Percentiles rank a stretch among this genome's conserved stretches.
Conservation (phyloP, 2,797 vertebrate genomes). For the Macroramphosus scolopax region DNA sequence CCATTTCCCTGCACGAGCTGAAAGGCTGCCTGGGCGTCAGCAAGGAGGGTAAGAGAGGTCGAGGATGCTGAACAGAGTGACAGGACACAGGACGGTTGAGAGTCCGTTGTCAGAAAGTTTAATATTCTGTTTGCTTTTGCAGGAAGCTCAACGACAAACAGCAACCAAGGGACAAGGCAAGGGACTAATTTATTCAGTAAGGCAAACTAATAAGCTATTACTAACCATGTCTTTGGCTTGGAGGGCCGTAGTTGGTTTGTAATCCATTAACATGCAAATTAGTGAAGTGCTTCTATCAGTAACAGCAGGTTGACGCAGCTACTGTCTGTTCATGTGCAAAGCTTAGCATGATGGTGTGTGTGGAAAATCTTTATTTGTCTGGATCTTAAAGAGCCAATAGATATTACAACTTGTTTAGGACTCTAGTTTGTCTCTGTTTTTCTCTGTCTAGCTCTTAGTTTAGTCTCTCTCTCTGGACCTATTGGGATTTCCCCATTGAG, state of each 20-base stretch:
- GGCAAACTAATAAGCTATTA: slow-evolving; percentile 72
- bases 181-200: slow-evolving; percentile 92
- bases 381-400: no score
- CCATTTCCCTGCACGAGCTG: slow-evolving; percentile 91
- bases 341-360: neutral
- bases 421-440: slow-evolving; percentile 7
- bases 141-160: slow-evolving; percentile 83
- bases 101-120: no score
- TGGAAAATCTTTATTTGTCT: neutral
- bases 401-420: no score
- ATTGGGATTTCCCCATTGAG: slow-evolving; percentile 42
- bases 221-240: slow-evolving; percentile 52
- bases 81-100: neutral
- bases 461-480: slow-evolving; percentile 9
- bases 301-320: slow-evolving; percentile 1
- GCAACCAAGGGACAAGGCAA: slow-evolving; percentile 88
- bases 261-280: slow-evolving; percentile 55
- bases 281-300: neutral
- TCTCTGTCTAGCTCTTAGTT: neutral
- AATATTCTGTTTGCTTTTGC: slow-evolving; percentile 53
- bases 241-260: slow-evolving; percentile 33
- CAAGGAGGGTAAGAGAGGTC: slow-evolving; percentile 85
- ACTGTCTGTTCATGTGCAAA: slow-evolving; percentile 1
- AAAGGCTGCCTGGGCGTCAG: slow-evolving; percentile 96
- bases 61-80: neutral